Conservation (phyloP, 2,888 invertebrate species). For the Listrodromus nycthemerus region DNA sequence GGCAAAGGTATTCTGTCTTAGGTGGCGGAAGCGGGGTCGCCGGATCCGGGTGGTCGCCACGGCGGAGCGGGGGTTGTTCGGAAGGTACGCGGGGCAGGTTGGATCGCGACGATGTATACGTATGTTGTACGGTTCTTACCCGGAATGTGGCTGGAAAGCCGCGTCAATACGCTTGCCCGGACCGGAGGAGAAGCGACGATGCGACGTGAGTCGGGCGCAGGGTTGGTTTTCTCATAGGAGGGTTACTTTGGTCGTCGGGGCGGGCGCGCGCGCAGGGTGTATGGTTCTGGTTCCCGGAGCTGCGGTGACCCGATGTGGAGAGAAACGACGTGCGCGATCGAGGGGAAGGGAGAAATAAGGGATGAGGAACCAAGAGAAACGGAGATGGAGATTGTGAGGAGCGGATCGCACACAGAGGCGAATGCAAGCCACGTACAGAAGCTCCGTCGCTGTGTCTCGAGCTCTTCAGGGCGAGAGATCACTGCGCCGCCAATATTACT, state of each 20-base stretch:
- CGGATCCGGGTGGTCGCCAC: constrained; percentile 42
- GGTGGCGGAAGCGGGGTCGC: constrained; percentile 37
- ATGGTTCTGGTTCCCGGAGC: constrained; percentile 60
- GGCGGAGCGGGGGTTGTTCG: constrained; percentile 47
- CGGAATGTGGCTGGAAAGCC: constrained; percentile 80
- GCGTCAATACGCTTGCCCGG: constrained; percentile 80
- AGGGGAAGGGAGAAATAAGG: constrained; percentile 58
- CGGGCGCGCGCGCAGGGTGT: constrained; percentile 58
- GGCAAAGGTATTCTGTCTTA: constrained; percentile 65
- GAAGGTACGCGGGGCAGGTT: constrained; percentile 52
- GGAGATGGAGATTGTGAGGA: constrained; percentile 54
- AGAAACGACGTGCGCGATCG: constrained; percentile 35
- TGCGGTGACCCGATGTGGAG: constrained; percentile 56
- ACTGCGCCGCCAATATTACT: constrained; percentile 84
- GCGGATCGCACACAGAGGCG: constrained; percentile 7
- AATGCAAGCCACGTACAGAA: neutral
- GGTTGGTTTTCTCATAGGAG: constrained; percentile 58
- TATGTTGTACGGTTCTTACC: constrained; percentile 74
- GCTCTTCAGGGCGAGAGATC: constrained; percentile 81
- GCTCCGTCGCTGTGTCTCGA: constrained; percentile 46
- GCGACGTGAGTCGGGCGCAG: constrained; percentile 57
- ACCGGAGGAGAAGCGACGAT: constrained; percentile 70
- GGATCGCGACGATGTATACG: constrained; percentile 60
- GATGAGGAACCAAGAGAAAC: constrained; percentile 60
- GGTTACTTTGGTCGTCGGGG: constrained; percentile 37